A percentile compares a stretch with the other conserved stretches of the same genome.
Evolutionary conservation across 2,888 invertebrate species (phyloP).

Genomic region (Agrochola circellaris): DNA sequence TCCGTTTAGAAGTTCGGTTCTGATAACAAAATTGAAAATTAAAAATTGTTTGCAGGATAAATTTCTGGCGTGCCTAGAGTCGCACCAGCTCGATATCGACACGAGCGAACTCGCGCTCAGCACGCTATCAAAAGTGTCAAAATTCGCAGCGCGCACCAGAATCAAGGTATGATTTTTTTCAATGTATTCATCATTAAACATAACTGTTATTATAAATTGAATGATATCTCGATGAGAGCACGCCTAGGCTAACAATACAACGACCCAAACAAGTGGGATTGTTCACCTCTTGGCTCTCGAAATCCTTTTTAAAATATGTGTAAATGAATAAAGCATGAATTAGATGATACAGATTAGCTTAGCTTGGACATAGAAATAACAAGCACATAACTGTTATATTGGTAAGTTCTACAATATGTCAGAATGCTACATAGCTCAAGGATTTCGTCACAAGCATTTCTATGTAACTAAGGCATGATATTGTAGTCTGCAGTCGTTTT

Average conservation of each 20-base stretch:
- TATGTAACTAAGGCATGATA: slow-evolving; percentile 87
- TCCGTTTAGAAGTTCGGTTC: not conserved
- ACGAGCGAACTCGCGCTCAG: slow-evolving; percentile 96
- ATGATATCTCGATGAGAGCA: slow-evolving; percentile 20
- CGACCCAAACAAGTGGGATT: slow-evolving; percentile 19
- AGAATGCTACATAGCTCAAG: slow-evolving; percentile 47
- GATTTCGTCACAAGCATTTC: slow-evolving; percentile 69
- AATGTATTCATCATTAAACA: not conserved
- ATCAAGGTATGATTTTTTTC: slow-evolving; percentile 91
- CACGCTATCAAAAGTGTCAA: slow-evolving; percentile 97
- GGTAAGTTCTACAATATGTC: slow-evolving; percentile 60
- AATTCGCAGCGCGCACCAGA: slow-evolving; percentile 95
- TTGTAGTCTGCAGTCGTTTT: slow-evolving; percentile 71
- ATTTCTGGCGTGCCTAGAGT: slow-evolving; percentile 94
- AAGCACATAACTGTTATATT: slow-evolving; percentile 69
- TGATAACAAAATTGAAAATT: not conserved
- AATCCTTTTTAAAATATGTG: slow-evolving; percentile 55
- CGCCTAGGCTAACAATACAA: slow-evolving; percentile 31
- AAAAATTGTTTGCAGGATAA: slow-evolving; percentile 92
- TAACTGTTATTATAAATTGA: slow-evolving; percentile 29
- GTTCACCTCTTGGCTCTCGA: slow-evolving; percentile 44
- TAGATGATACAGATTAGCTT: slow-evolving; percentile 74
- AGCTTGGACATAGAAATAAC: slow-evolving; percentile 77
- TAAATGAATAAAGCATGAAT: slow-evolving; percentile 75
- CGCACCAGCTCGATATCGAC: slow-evolving; percentile 96